Evolutionary conservation across 2,888 invertebrate species (phyloP).

Genomic region (Euclidia mi): DNA sequence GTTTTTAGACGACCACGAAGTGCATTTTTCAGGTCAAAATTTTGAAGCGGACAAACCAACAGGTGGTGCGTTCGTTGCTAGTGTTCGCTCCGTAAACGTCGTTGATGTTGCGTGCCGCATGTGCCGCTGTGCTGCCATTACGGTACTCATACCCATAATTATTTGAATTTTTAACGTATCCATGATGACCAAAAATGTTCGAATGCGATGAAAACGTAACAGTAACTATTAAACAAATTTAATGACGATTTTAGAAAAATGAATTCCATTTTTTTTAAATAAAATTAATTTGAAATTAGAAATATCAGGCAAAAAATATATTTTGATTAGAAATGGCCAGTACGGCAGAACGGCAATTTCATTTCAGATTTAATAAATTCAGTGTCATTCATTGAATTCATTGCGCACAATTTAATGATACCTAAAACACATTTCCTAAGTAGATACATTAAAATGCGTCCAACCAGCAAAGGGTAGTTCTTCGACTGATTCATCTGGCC

Average conservation of each 20-base stretch:
- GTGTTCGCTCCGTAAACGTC: slow-evolving; percentile 10
- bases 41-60: slow-evolving; percentile 4
- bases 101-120: slow-evolving; percentile 1
- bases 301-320: too few species aligned
- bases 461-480: too few species aligned
- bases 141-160: too few species aligned
- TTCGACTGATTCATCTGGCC: too few species aligned
- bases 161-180: not conserved
- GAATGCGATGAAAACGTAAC: slow-evolving; percentile 20
- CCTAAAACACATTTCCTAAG: too few species aligned
- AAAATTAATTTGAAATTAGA: not conserved
- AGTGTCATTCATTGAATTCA: too few species aligned
- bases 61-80: slow-evolving; percentile 12
- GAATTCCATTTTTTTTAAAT: not conserved
- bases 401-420: too few species aligned
- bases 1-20: not conserved
- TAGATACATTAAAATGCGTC: too few species aligned
- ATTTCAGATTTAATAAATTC: too few species aligned
- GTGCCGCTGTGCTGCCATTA: not conserved
- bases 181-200: not conserved
- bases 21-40: slow-evolving; percentile 1
- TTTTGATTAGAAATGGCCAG: not conserved
- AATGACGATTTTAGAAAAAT: too few species aligned
- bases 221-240: slow-evolving; percentile 26
- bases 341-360: not conserved